Percentiles rank a stretch among this genome's conserved stretches.
Conservation (phyloP, 2,888 invertebrate species). For the Carcina quercana region DNA sequence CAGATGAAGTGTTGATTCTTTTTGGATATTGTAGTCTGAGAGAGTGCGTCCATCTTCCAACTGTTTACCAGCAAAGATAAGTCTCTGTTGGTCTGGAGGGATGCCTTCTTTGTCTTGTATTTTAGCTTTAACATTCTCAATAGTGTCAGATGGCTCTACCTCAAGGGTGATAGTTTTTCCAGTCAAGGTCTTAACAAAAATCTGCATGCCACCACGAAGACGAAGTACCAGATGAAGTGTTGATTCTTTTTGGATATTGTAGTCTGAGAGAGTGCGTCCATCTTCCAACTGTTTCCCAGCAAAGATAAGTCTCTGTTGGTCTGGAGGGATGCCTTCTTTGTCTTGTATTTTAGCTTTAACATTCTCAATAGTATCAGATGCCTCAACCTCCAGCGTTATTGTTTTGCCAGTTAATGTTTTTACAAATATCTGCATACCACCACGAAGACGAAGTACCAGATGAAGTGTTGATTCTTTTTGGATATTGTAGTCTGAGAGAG, state of each 20-base stretch:
- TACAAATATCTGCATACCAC: slow-evolving; percentile 26
- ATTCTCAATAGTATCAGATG: slow-evolving; percentile 23
- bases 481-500: slow-evolving; percentile 25
- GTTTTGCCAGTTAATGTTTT: slow-evolving; percentile 25
- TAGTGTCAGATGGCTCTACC: slow-evolving; percentile 9
- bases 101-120: slow-evolving; percentile 22
- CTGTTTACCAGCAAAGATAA: slow-evolving; percentile 36
- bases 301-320: slow-evolving; percentile 21
- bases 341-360: slow-evolving; percentile 23
- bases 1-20: slow-evolving; percentile 28
- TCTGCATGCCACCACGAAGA: slow-evolving; percentile 12
- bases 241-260: slow-evolving; percentile 20
- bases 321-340: slow-evolving; percentile 24
- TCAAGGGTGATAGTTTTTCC: slow-evolving; percentile 11
- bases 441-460: slow-evolving; percentile 20
- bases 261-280: slow-evolving; percentile 19
- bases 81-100: slow-evolving; percentile 31
- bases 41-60: slow-evolving; percentile 26
- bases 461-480: slow-evolving; percentile 26
- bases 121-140: slow-evolving; percentile 11
- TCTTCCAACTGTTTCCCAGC: slow-evolving; percentile 23
- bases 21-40: slow-evolving; percentile 31
- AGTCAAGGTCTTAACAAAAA: slow-evolving; percentile 11
- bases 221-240: slow-evolving; percentile 15
- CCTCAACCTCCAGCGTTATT: slow-evolving; percentile 22